Evolutionary conservation across 2,888 invertebrate species (phyloP).

Genomic region (Dromius quadrimaculatus): DNA sequence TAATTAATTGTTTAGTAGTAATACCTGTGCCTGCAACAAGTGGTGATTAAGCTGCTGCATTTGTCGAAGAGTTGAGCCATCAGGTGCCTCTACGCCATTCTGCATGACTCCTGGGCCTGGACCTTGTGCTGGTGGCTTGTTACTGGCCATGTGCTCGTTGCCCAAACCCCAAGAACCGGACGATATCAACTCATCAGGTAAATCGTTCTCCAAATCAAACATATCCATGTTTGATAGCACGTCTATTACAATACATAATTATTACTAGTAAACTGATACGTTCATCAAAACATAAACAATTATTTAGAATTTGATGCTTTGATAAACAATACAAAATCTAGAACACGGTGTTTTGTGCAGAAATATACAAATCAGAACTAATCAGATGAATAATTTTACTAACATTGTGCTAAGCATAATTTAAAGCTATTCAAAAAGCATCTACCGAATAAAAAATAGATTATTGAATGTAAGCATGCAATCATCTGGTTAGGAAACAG

Average conservation of each 20-base stretch:
- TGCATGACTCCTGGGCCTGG: conserved; percentile 83
- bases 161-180: conserved; percentile 79
- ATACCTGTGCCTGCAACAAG: conserved; percentile 76
- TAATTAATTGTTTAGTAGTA: not conserved
- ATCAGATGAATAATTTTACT: conserved; percentile 13
- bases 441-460: conserved; percentile 34
- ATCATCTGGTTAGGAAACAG: conserved; percentile 43
- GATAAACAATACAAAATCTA: conserved; percentile 34
- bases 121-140: conserved; percentile 85
- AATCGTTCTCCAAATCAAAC: conserved; percentile 91
- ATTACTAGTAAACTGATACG: conserved; percentile 14
- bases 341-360: conserved; percentile 48
- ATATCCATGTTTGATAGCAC: conserved; percentile 86
- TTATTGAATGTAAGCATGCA: conserved; percentile 30
- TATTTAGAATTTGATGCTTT: conserved; percentile 7
- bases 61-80: conserved; percentile 68
- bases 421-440: conserved; percentile 28
- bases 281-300: conserved; percentile 22
- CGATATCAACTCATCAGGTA: conserved; percentile 90
- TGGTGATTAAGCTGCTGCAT: conserved; percentile 76
- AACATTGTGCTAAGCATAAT: conserved; percentile 28
- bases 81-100: conserved; percentile 79
- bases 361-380: conserved; percentile 31
- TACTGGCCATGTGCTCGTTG: conserved; percentile 72
- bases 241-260: conserved; percentile 68